These are phyloP conservation scores for Macrophya alboannulata DNA, from an alignment of 2,888 invertebrate genomes.

Conservation along the genomic window DNA sequence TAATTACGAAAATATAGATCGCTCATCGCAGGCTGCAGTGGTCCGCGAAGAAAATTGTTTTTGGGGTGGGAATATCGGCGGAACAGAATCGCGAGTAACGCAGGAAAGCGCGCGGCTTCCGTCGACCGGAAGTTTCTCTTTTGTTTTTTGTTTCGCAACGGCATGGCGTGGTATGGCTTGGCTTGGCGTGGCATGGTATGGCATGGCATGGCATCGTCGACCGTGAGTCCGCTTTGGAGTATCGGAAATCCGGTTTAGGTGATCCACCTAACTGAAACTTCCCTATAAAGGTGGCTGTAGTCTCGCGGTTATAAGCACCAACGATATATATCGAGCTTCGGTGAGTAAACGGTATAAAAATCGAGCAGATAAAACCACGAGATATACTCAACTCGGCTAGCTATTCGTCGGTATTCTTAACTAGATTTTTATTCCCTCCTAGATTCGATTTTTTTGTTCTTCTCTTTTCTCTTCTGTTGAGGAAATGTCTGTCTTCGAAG, in stretches of 20 bases:
- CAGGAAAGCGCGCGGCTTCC: constrained; percentile 10
- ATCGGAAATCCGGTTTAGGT: constrained; percentile 23
- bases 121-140: constrained; percentile 43
- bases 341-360: constrained; percentile 1
- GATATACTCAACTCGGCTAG: too few relatives aligned
- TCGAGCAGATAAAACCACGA: neutral
- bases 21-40: constrained; percentile 59
- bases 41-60: constrained; percentile 40
- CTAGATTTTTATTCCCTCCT: neutral
- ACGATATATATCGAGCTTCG: neutral
- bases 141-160: neutral
- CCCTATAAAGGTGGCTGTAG: neutral
- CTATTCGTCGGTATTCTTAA: neutral
- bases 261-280: constrained; percentile 18
- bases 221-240: constrained; percentile 2
- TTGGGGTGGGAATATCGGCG: constrained; percentile 41
- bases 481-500: neutral
- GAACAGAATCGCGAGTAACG: constrained; percentile 27
- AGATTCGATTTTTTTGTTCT: neutral
- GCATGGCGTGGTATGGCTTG: too few relatives aligned
- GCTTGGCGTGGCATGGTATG: neutral
- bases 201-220: neutral
- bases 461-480: neutral
- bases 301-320: neutral
- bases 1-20: constrained; percentile 53